Percentiles rank a stretch among this genome's conserved stretches.
phyloP scores from a whole-genome alignment of 37 sponge, comb jelly and placozoan species.

The Petrosia ficiformis region DNA sequence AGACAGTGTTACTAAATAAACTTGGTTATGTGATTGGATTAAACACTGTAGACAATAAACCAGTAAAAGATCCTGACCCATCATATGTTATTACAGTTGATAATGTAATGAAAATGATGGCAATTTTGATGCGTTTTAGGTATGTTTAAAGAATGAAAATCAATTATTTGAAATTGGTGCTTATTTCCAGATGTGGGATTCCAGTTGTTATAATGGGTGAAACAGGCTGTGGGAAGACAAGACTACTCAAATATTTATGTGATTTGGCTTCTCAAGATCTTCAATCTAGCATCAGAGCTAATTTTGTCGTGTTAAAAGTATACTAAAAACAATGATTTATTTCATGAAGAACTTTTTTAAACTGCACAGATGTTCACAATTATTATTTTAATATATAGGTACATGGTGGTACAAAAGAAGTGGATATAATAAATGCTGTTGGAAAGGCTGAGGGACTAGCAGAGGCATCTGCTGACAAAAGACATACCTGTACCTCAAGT shows the following conservation, averaged over 20 bases:
- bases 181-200: constrained; percentile 68
- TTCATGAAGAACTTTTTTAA: too few species aligned
- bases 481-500: constrained; percentile 21
- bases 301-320: neutral
- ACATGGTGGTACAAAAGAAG: constrained; percentile 84
- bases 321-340: too few species aligned
- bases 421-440: constrained; percentile 54
- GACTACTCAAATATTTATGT: constrained; percentile 47
- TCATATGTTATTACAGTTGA: constrained; percentile 85
- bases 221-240: constrained; percentile 88
- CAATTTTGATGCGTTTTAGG: constrained; percentile 94
- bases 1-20: constrained; percentile 39
- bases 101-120: constrained; percentile 84
- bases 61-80: constrained; percentile 63
- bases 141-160: too few species aligned
- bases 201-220: constrained; percentile 96
- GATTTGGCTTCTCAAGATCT: constrained; percentile 15
- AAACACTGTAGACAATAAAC: too few species aligned
- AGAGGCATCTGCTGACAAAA: too few species aligned
- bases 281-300: constrained; percentile 1
- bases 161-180: too few species aligned
- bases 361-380: neutral
- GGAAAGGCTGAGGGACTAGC: constrained; percentile 63
- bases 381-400: constrained; percentile 39
- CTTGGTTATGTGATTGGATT: constrained; percentile 59